These are phyloP conservation scores for Thamnophis sirtalis DNA, from an alignment of 2,113 vertebrate genomes.

Conservation along the genomic window DNA sequence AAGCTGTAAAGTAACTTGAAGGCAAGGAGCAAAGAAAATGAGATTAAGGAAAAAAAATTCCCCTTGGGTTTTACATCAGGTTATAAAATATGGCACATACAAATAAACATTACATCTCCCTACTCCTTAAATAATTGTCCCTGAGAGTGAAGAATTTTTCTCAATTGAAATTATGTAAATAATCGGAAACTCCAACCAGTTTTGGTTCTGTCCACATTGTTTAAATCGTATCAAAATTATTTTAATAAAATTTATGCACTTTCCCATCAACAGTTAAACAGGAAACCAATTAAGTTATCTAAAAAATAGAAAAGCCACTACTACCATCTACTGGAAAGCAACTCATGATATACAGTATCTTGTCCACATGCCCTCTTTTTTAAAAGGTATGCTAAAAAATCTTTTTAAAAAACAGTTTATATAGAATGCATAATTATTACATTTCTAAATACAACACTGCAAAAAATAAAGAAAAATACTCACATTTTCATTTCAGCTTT, in stretches of 20 bases:
- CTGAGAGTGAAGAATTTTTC: background rate
- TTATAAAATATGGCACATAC: background rate
- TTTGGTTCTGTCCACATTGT: background rate
- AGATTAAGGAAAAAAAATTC: background rate
- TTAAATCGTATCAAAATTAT: constrained; percentile 35
- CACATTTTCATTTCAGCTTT: constrained; percentile 72
- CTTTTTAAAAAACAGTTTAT: constrained; percentile 51
- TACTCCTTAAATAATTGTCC: background rate
- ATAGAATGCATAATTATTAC: constrained; percentile 53
- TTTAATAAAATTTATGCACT: constrained; percentile 42
- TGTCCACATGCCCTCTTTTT: constrained; percentile 44
- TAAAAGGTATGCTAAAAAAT: constrained; percentile 45
- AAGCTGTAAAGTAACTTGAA: background rate
- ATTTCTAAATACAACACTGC: constrained; percentile 54
- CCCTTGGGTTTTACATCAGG: background rate
- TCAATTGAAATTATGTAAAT: background rate
- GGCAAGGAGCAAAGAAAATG: background rate
- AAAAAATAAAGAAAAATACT: constrained; percentile 66
- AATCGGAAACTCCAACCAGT: background rate
- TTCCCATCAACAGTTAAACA: constrained; percentile 2
- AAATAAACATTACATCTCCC: background rate
- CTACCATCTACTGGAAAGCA: constrained; percentile 51
- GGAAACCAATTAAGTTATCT: constrained; percentile 44
- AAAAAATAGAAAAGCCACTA: constrained; percentile 56
- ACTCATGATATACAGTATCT: constrained; percentile 43